Conservation (phyloP, 2,888 invertebrate genomes). For the Apocheima hispidaria region DNA sequence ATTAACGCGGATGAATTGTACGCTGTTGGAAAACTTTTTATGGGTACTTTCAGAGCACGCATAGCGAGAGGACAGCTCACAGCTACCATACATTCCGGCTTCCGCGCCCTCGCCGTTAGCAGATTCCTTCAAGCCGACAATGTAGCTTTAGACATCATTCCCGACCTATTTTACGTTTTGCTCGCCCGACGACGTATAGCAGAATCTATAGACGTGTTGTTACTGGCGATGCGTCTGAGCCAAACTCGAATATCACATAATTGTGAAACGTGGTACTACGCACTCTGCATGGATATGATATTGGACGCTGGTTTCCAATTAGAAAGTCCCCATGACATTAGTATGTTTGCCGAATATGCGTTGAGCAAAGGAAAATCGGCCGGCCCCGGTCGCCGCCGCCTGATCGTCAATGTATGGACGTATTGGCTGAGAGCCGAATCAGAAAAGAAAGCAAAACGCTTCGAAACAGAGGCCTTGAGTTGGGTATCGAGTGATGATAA, state of each 20-base stretch:
- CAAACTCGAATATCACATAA: constrained; percentile 58
- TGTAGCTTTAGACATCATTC: constrained; percentile 74
- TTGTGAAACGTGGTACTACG: constrained; percentile 84
- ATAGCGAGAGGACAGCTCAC: constrained; percentile 67
- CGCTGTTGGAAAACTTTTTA: constrained; percentile 75
- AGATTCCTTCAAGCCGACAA: constrained; percentile 73
- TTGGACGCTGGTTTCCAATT: constrained; percentile 85
- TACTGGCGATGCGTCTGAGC: constrained; percentile 62
- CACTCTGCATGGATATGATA: constrained; percentile 85
- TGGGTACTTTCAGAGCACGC: constrained; percentile 74
- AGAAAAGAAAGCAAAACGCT: constrained; percentile 70
- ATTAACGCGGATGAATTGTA: constrained; percentile 75
- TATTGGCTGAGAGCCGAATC: constrained; percentile 73
- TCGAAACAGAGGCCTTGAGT: constrained; percentile 72
- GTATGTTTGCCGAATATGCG: constrained; percentile 69
- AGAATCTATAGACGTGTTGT: constrained; percentile 80
- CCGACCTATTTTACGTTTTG: constrained; percentile 76
- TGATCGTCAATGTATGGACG: constrained; percentile 74
- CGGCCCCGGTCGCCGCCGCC: constrained; percentile 64
- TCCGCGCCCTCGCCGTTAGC: constrained; percentile 73
- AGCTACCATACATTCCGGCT: constrained; percentile 71
- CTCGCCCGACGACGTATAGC: constrained; percentile 74
- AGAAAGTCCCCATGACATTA: constrained; percentile 78
- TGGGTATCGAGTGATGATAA: constrained; percentile 62
- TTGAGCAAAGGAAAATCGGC: constrained; percentile 58